phyloP scores from a whole-genome alignment of 2,888 invertebrate genomes.

The Metalampra italica region DNA sequence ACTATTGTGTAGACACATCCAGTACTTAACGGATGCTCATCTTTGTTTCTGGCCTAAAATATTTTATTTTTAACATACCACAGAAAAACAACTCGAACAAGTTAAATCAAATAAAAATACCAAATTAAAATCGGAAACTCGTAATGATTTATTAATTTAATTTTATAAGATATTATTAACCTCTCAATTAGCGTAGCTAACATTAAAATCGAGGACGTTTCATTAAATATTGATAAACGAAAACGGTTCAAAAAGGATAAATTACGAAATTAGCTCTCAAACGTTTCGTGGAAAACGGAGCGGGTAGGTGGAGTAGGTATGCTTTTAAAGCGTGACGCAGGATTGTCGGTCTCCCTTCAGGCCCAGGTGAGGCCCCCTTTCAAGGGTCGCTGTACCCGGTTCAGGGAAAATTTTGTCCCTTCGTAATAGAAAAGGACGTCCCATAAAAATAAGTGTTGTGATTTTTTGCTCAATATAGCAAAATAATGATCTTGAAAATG shows the following conservation, averaged over 20 bases:
- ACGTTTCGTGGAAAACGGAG: conserved; percentile 60
- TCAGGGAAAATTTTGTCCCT: conserved; percentile 21
- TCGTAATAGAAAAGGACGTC: conserved; percentile 17
- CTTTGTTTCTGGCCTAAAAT: too few species aligned
- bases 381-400: conserved; percentile 38
- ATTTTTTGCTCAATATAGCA: conserved; percentile 12
- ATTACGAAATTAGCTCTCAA: conserved; percentile 71
- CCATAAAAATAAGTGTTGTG: conserved; percentile 1
- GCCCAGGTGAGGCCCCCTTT: conserved; percentile 40
- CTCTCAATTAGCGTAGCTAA: conserved; percentile 52
- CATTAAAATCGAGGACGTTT: conserved; percentile 46
- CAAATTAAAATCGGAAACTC: too few species aligned
- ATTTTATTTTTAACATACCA: too few species aligned
- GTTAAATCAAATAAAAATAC: too few species aligned
- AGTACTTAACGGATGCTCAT: too few species aligned
- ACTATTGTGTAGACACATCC: too few species aligned
- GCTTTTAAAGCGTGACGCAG: conserved; percentile 53
- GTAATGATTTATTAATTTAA: too few species aligned
- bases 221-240: conserved; percentile 68
- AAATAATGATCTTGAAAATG: neutral
- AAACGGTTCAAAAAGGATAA: conserved; percentile 73
- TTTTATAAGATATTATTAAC: conserved; percentile 36
- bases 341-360: conserved; percentile 30
- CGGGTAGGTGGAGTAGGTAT: conserved; percentile 61
- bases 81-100: too few species aligned